phyloP scores from a whole-genome alignment of 2,888 invertebrate species.

The Gastrophysa polygoni region DNA sequence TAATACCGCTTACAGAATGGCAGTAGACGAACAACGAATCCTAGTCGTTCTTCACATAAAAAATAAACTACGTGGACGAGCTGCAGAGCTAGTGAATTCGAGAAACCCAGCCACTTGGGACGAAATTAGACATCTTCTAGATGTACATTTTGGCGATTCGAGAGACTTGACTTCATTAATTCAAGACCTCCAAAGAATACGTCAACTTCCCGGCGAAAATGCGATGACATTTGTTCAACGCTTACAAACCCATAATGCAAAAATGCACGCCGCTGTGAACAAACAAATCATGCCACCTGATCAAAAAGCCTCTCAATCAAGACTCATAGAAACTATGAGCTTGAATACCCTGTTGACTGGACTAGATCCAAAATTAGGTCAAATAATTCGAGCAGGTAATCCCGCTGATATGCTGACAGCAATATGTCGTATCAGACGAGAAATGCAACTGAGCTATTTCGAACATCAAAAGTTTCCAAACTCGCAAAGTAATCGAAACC shows the following conservation, averaged over 20 bases:
- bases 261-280: constrained; percentile 16
- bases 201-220: constrained; percentile 16
- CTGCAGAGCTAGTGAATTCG: constrained; percentile 2
- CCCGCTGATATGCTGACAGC: background rate
- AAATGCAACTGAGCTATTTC: background rate
- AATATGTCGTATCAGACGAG: background rate
- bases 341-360: constrained; percentile 21
- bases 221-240: constrained; percentile 15
- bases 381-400: constrained; percentile 18
- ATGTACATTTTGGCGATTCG: constrained; percentile 13
- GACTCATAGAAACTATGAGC: constrained; percentile 11
- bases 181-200: background rate
- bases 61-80: background rate
- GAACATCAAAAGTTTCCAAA: background rate
- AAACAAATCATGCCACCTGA: background rate
- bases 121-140: constrained; percentile 21
- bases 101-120: constrained; percentile 12
- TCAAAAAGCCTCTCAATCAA: constrained; percentile 16
- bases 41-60: background rate
- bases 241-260: constrained; percentile 18
- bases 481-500: background rate
- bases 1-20: background rate
- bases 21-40: background rate
- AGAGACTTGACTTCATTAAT: background rate
- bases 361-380: constrained; percentile 18